phyloP scores from a whole-genome alignment of 2,888 invertebrate species.

The Dusona sp. region DNA sequence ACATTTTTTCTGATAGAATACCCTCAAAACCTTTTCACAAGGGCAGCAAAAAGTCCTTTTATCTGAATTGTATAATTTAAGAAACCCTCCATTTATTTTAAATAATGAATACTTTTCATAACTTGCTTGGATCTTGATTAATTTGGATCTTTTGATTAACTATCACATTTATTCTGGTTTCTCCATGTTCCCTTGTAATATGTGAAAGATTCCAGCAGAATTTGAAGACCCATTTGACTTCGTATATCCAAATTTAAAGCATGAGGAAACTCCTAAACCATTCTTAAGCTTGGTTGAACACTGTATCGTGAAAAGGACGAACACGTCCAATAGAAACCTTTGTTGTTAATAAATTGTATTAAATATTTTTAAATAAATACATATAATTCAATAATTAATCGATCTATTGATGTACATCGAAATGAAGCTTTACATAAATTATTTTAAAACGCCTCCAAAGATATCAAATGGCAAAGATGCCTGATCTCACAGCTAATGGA shows the following conservation, averaged over 20 bases:
- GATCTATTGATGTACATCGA: neutral
- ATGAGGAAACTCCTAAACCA: neutral
- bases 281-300: neutral
- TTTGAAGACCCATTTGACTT: too few species aligned
- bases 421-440: too few species aligned
- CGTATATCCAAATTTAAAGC: too few species aligned
- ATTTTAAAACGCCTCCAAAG: too few species aligned
- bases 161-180: neutral
- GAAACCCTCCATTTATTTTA: neutral
- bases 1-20: conserved; percentile 46
- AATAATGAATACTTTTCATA: neutral
- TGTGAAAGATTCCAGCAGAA: neutral
- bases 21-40: conserved; percentile 42
- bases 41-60: neutral
- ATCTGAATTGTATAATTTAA: neutral
- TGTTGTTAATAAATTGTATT: neutral
- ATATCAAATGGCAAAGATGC: too few species aligned
- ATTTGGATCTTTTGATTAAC: neutral
- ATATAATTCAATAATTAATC: neutral
- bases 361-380: neutral
- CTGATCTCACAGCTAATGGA: too few species aligned
- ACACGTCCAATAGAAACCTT: too few species aligned
- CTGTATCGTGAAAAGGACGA: neutral
- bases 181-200: neutral
- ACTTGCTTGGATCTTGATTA: neutral